These are phyloP conservation scores for Cynodonichthys magdalenae DNA, from an alignment of 2,797 vertebrate genomes.

Conservation along the genomic window DNA sequence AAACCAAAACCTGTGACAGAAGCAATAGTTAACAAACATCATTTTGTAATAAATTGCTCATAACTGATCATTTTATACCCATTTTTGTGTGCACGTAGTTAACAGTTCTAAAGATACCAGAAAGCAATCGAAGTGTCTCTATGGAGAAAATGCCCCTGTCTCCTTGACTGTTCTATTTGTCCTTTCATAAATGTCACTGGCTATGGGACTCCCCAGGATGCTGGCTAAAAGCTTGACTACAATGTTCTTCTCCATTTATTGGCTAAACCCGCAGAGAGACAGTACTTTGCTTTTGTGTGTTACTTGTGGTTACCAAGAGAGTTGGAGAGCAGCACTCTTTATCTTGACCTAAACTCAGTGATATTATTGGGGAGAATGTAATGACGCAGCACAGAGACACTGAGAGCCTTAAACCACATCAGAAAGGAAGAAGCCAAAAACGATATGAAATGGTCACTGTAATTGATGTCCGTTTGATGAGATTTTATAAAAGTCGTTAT, in stretches of 20 bases:
- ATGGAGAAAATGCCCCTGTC: slow-evolving; percentile 37
- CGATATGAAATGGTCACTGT: slow-evolving; percentile 17
- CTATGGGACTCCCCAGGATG: slow-evolving; percentile 60
- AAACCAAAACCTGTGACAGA: neutral
- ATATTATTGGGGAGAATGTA: slow-evolving; percentile 56
- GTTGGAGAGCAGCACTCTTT: slow-evolving; percentile 59
- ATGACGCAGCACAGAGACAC: slow-evolving; percentile 48
- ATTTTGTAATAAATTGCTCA: neutral
- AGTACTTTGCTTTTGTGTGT: slow-evolving; percentile 58
- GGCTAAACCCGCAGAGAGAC: slow-evolving; percentile 54
- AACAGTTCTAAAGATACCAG: slow-evolving; percentile 39
- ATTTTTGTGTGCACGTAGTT: slow-evolving; percentile 26
- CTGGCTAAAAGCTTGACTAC: slow-evolving; percentile 68
- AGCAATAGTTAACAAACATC: neutral
- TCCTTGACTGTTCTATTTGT: slow-evolving; percentile 64
- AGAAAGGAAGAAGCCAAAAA: slow-evolving; percentile 23
- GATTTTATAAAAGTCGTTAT: neutral
- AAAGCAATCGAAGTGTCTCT: slow-evolving; percentile 45
- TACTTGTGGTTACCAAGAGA: slow-evolving; percentile 57
- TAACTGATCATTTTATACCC: neutral
- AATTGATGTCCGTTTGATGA: neutral
- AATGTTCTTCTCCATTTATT: slow-evolving; percentile 60
- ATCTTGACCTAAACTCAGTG: slow-evolving; percentile 55
- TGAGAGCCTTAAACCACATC: slow-evolving; percentile 48
- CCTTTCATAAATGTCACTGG: slow-evolving; percentile 73